Base-by-base conservation (phyloP, 1,140 invertebrate genomes). In the Onthophagus taurus region DNA sequence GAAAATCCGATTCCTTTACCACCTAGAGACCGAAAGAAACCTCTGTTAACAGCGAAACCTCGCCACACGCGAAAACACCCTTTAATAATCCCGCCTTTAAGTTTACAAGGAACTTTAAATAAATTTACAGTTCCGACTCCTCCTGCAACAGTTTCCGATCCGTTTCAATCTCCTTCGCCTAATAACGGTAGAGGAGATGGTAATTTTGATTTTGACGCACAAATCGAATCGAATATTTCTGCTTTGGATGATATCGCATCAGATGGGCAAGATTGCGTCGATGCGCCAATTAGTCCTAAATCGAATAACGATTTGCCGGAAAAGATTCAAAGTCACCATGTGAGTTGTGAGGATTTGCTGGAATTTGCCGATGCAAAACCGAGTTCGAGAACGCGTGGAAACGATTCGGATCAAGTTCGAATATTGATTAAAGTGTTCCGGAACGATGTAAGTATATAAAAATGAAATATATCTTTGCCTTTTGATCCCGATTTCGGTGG, bases 371-470 rank as follows among this genome's bases (percentile, higher is more conserved):
- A 88, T 57, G 81, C 87, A 53, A 84, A 84, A 42, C 85, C 85
- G 0, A 84, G 81, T 51, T 83, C 86, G 0, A 74, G 81, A n/a
- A 77, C 80, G n/a, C 76, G 83, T 35, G 85, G 87, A 2, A 75
- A 80, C 1, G 83, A 88, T 52, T 88, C 85, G 1, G 89, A 94
- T 61, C 89, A 94, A 74, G 85, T 95, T 31, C 70, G 87, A 51
- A 88, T 92, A 16, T 90, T 94, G 87, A 75, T 79, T 39, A 93
- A 92, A 69, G 85, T 94, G 11, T 72, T 94, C 30, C 85, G 85
- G 42, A 77, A 85, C 53, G 75, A 85, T 67, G 85, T 88, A 63
- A 71, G 69, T 63, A 26, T n/a, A 26, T 26, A 26, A 26, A 7
- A 26, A 7, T n/a, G 24, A 26, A n/a, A 26, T n/a, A 7, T 26